Conservation (phyloP, 2,113 vertebrate genomes). For the Anarrhichthys ocellatus region DNA sequence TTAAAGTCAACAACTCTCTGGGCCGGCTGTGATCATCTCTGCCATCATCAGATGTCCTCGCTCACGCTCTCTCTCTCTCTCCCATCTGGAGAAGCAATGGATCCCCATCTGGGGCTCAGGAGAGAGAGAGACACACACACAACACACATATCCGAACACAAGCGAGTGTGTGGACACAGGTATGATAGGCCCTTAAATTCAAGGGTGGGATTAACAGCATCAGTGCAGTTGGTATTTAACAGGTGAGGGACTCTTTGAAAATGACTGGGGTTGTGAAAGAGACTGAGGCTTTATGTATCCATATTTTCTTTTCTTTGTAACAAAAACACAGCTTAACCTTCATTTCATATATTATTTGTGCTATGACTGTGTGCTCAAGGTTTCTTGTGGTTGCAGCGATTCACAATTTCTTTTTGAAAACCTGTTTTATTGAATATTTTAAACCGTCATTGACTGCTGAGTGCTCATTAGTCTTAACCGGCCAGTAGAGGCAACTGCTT, state of each 20-base stretch:
- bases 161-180: neutral
- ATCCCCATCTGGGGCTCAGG: conserved; percentile 46
- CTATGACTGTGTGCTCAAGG: neutral
- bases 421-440: no score
- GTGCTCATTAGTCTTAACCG: no score
- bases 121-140: neutral
- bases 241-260: neutral
- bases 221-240: neutral
- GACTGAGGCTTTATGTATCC: neutral
- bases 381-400: neutral
- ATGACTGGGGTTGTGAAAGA: neutral
- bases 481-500: neutral
- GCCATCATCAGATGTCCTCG: conserved; percentile 31
- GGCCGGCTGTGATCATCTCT: conserved; percentile 48
- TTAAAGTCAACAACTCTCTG: conserved; percentile 68
- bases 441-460: no score
- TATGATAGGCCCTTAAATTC: neutral
- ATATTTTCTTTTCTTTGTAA: neutral
- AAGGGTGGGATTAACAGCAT: neutral
- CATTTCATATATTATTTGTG: neutral
- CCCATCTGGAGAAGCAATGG: conserved; percentile 51
- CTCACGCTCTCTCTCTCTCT: neutral
- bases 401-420: no score
- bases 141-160: conserved; percentile 28
- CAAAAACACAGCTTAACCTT: neutral